Percentiles rank a stretch among this genome's conserved stretches.
Conservation (phyloP, 2,888 invertebrate species). For the Cheilosia scutellata region DNA sequence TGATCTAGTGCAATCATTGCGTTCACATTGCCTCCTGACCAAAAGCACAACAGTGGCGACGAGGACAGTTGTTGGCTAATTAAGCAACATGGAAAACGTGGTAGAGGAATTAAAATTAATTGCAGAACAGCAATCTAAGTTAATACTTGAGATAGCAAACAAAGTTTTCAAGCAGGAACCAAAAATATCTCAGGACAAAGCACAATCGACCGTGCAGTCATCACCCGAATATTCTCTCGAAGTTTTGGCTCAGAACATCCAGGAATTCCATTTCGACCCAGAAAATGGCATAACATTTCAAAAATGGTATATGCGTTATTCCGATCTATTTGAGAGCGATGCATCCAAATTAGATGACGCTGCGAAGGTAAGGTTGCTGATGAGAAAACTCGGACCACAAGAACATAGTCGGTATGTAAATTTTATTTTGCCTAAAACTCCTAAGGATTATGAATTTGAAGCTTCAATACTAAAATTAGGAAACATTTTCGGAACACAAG, state of each 20-base stretch:
- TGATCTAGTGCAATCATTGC: no score
- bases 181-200: neutral
- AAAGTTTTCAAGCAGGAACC: constrained; percentile 22
- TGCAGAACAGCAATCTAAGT: constrained; percentile 11
- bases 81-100: neutral
- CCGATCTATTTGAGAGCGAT: constrained; percentile 28
- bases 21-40: no score
- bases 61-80: constrained; percentile 22
- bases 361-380: constrained; percentile 34
- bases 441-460: constrained; percentile 49
- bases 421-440: constrained; percentile 69
- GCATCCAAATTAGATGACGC: constrained; percentile 18
- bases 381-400: constrained; percentile 28
- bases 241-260: constrained; percentile 27
- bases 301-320: constrained; percentile 26
- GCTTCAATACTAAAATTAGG: constrained; percentile 53
- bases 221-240: constrained; percentile 22
- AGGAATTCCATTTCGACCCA: constrained; percentile 30
- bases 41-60: constrained; percentile 30
- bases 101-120: neutral
- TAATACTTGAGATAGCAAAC: constrained; percentile 6
- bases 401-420: constrained; percentile 40
- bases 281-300: constrained; percentile 30
- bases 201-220: no score
- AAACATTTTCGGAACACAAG: constrained; percentile 63